phyloP scores from a whole-genome alignment of 1,140 invertebrate genomes.

The Choristoneura fumiferana region DNA sequence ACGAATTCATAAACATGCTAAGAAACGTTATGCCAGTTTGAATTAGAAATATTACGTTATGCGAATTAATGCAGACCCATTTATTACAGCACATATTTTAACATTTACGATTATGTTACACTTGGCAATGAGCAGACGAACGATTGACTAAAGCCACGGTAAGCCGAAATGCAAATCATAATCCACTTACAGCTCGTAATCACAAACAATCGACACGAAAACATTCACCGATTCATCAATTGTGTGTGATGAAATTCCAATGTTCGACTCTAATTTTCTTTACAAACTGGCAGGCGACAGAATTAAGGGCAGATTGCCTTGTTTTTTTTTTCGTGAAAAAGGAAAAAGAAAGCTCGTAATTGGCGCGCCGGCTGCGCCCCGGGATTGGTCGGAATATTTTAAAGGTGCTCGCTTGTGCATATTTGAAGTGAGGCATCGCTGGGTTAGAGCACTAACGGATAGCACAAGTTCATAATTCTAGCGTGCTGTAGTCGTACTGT shows the following conservation, averaged over 20 bases:
- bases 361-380: constrained; percentile 29
- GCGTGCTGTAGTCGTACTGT: too few relatives aligned
- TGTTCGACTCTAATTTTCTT: constrained; percentile 38
- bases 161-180: not conserved
- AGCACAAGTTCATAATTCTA: too few relatives aligned
- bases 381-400: constrained; percentile 29
- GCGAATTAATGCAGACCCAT: too few relatives aligned
- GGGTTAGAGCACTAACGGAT: not conserved
- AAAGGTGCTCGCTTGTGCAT: constrained; percentile 27
- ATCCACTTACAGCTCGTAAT: constrained; percentile 1
- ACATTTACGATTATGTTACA: too few relatives aligned
- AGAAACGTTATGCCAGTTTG: too few relatives aligned
- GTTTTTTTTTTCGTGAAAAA: constrained; percentile 31
- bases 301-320: constrained; percentile 34
- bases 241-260: constrained; percentile 19
- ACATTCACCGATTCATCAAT: constrained; percentile 15
- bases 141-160: not conserved
- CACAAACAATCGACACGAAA: constrained; percentile 9
- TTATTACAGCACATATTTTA: too few relatives aligned
- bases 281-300: constrained; percentile 29
- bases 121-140: too few relatives aligned
- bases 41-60: too few relatives aligned
- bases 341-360: constrained; percentile 37
- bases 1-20: too few relatives aligned
- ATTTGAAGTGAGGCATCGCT: constrained; percentile 26